Percentiles rank a stretch among this genome's conserved stretches.
Conservation (phyloP, 2,888 invertebrate genomes). For the Polydrusus cervinus region DNA sequence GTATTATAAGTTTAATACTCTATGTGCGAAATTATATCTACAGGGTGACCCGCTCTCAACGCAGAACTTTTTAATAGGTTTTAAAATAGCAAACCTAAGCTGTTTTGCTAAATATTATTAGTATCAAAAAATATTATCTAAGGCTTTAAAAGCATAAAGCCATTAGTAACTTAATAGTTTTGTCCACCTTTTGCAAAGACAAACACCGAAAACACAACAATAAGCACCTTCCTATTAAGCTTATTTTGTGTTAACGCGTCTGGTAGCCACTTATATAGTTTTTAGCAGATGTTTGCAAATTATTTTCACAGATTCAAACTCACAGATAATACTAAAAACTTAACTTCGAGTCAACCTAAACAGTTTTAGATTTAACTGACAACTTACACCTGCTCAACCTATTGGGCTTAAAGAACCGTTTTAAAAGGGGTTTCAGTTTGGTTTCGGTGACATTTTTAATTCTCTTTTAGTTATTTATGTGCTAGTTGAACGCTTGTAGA, state of each 20-base stretch:
- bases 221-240: constrained; percentile 17
- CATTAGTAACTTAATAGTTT: constrained; percentile 17
- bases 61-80: too few relatives aligned
- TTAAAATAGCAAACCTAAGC: too few relatives aligned
- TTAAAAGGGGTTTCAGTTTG: constrained; percentile 39
- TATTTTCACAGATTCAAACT: constrained; percentile 29
- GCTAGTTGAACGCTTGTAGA: constrained; percentile 23
- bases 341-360: constrained; percentile 11
- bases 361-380: constrained; percentile 21
- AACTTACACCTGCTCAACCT: constrained; percentile 12
- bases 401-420: constrained; percentile 23
- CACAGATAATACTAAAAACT: constrained; percentile 19
- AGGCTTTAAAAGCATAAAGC: constrained; percentile 10
- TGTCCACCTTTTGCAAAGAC: constrained; percentile 28
- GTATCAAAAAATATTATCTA: too few relatives aligned
- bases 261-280: constrained; percentile 35
- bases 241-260: not conserved
- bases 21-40: too few relatives aligned
- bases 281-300: constrained; percentile 45
- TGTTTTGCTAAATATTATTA: too few relatives aligned
- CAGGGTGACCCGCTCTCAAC: too few relatives aligned
- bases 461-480: constrained; percentile 27
- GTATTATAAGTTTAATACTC: too few relatives aligned
- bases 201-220: constrained; percentile 31
- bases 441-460: constrained; percentile 33